Evolutionary conservation across 2,888 invertebrate genomes (phyloP).

Genomic region (Drosophila cognata): DNA sequence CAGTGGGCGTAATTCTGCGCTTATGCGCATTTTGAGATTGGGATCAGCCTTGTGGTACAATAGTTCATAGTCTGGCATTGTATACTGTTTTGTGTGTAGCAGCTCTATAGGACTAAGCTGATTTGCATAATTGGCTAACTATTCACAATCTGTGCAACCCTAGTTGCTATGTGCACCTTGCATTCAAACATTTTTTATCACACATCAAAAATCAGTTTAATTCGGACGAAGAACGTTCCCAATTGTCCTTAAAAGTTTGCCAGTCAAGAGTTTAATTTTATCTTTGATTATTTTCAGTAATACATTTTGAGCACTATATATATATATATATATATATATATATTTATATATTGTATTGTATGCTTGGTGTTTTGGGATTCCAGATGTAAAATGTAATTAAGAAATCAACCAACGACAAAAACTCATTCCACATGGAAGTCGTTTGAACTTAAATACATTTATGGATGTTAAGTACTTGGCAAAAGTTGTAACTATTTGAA

Average conservation of each 20-base stretch:
- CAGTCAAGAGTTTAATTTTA: not conserved
- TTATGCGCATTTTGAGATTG: constrained; percentile 31
- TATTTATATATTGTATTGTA: too few species aligned
- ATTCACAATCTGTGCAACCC: constrained; percentile 8
- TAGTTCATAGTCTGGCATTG: constrained; percentile 1
- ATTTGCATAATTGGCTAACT: constrained; percentile 58
- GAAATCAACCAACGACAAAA: not conserved
- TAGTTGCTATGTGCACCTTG: constrained; percentile 19
- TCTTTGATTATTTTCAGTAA: not conserved
- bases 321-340: not conserved
- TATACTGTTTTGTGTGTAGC: not conserved
- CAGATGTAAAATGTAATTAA: not conserved
- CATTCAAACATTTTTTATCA: not conserved
- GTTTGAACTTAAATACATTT: not conserved
- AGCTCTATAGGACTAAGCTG: constrained; percentile 35
- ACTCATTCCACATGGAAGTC: not conserved
- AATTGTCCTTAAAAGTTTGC: not conserved
- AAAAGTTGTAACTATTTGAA: not conserved
- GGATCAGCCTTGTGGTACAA: constrained; percentile 16
- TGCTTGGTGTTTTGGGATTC: not conserved
- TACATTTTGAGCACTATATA: not conserved
- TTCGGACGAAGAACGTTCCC: not conserved
- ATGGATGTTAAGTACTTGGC: not conserved
- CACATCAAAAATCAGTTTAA: not conserved
- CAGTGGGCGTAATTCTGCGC: constrained; percentile 20